Evolutionary conservation across 2,888 invertebrate genomes (phyloP).

Genomic region (Lottia scabra): DNA sequence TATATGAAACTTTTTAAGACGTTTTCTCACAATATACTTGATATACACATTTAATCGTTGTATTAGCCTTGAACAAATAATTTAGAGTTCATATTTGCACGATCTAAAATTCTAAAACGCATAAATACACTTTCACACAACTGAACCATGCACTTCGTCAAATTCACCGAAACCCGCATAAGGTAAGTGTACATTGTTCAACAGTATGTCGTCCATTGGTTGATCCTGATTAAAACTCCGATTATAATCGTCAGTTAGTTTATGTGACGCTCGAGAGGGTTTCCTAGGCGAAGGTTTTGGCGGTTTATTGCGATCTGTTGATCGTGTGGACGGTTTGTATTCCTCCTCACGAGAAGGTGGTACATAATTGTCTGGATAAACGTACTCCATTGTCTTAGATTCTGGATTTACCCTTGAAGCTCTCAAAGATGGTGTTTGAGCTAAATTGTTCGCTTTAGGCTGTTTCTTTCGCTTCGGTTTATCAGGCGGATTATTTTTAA

Average conservation of each 20-base stretch:
- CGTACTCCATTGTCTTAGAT: neutral
- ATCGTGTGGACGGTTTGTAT: neutral
- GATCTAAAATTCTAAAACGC: too few species aligned
- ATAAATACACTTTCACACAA: constrained; percentile 6
- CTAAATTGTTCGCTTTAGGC: neutral
- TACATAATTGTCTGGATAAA: neutral
- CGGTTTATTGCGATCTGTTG: neutral
- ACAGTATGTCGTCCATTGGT: neutral
- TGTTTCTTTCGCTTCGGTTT: neutral
- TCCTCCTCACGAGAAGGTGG: neutral
- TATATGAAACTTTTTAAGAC: too few species aligned
- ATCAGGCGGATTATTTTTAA: neutral
- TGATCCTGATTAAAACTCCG: neutral
- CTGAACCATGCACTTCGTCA: constrained; percentile 26
- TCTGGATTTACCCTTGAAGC: constrained; percentile 6
- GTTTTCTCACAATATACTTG: too few species aligned
- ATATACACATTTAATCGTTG: too few species aligned
- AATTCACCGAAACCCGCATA: constrained; percentile 19
- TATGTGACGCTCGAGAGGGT: neutral
- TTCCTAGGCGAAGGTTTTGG: neutral
- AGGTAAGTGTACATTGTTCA: neutral
- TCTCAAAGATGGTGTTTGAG: neutral
- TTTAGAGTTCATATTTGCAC: too few species aligned
- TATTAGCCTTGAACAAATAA: too few species aligned
- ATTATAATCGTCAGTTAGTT: neutral